A percentile compares a stretch with the other conserved stretches of the same genome.
Evolutionary conservation across 1,140 invertebrate genomes (phyloP).

Genomic region (Dendroctonus ponderosae): DNA sequence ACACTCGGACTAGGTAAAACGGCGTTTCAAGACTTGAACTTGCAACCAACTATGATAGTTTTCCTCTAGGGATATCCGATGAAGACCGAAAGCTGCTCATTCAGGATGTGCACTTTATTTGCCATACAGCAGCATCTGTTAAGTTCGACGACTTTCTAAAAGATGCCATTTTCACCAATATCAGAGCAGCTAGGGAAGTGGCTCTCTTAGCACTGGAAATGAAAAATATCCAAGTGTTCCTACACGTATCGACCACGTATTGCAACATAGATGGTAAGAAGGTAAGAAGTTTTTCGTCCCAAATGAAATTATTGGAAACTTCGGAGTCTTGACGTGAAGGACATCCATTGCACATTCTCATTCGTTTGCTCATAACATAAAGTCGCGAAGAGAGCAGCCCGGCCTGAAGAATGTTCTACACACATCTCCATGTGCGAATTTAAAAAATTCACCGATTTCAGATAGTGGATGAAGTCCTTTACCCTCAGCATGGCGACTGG

Average conservation of each 20-base stretch:
- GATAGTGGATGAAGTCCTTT: conserved; percentile 62
- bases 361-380: too few relatives aligned
- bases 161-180: conserved; percentile 57
- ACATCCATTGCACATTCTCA: neutral
- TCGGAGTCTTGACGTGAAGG: too few relatives aligned
- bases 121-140: conserved; percentile 91
- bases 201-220: conserved; percentile 58
- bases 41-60: neutral
- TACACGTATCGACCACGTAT: conserved; percentile 85
- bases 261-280: conserved; percentile 64
- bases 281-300: conserved; percentile 20
- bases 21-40: neutral
- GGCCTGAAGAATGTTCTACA: neutral
- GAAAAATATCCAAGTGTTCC: conserved; percentile 60
- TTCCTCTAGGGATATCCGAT: conserved; percentile 31
- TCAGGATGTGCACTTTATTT: conserved; percentile 77
- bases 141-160: conserved; percentile 77
- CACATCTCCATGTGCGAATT: neutral
- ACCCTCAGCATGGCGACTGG: conserved; percentile 80
- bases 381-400: too few relatives aligned
- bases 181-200: conserved; percentile 56
- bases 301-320: neutral
- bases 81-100: conserved; percentile 60
- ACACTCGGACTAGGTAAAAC: conserved; percentile 57
- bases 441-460: neutral